Conservation (phyloP, 1,140 invertebrate species). For the Harlomillsia oculata region DNA sequence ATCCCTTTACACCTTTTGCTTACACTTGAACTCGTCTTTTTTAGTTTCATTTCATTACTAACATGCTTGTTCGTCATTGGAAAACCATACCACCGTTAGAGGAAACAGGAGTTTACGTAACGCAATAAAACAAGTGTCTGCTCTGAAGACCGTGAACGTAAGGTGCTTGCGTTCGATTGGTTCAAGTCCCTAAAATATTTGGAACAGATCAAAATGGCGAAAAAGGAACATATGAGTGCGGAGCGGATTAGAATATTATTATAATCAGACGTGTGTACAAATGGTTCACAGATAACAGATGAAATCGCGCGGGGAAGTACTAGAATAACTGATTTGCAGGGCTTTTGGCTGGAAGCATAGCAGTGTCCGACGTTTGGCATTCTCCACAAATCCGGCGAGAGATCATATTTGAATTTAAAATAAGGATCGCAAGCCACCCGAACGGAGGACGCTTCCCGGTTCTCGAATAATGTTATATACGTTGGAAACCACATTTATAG, state of each 20-base stretch:
- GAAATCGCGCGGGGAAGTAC: background rate
- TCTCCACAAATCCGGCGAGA: background rate
- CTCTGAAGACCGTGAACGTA: too few relatives aligned
- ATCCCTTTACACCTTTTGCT: too few relatives aligned
- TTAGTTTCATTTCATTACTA: background rate
- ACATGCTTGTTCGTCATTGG: background rate
- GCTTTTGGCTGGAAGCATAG: background rate
- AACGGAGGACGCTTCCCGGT: too few relatives aligned
- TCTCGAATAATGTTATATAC: too few relatives aligned
- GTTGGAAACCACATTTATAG: too few relatives aligned
- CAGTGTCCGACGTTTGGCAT: background rate
- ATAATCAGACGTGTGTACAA: conserved; percentile 11
- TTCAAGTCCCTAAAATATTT: background rate
- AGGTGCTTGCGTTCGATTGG: too few relatives aligned
- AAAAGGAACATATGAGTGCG: background rate
- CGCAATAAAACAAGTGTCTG: too few relatives aligned
- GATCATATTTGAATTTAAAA: too few relatives aligned
- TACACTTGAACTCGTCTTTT: too few relatives aligned
- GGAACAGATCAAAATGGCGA: background rate
- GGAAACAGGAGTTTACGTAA: too few relatives aligned
- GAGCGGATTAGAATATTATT: conserved; percentile 9
- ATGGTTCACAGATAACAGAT: conserved; percentile 6
- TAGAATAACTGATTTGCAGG: background rate
- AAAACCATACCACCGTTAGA: too few relatives aligned
- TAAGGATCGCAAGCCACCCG: too few relatives aligned